Base-by-base conservation (phyloP, 2,113 vertebrate genomes). In the Eurypyga helias region DNA sequence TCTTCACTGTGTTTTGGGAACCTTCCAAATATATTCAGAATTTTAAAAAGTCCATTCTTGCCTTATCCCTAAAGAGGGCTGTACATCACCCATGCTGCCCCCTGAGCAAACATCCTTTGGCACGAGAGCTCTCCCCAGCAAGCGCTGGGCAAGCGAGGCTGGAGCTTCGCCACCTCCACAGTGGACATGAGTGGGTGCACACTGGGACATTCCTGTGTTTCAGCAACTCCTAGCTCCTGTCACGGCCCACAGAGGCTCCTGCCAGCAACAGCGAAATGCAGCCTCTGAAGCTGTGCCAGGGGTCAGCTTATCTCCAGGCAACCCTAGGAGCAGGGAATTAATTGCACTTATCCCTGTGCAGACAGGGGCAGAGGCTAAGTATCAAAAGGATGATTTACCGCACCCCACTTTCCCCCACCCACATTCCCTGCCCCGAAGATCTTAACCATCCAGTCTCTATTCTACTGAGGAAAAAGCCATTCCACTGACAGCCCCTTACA, bases 1-100 rank as follows among this genome's bases (percentile, higher is more conserved):
- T 0, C 0, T 18, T 62, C 6, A 13, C 19, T 48, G n/a, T 24
- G 10, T 70, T 73, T 17, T 33, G n/a, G 17, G 21, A 86, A 54
- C 10, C 10, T 83, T 86, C 52, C 38, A 79, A 51, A 70, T 10
- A 1, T 41, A 43, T 73, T 73, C 21, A 70, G 28, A 73, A 82
- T 33, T n/a, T n/a, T n/a, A n/a, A n/a, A 17, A n/a, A 48, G 45
- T 11, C 17, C 6, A n/a, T 65, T 95, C 29, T 62, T 91, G 55
- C 9, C 25, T 87, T 48, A 84, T 8, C 34, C 36, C 51, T 83
- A 16, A 58, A 65, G 60, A 86, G 26, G n/a, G 46, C 13, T 85
- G 31, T 73, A 62, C 46, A 58, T 58, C 19, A 36, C 3, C 34
- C 8, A 9, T 4, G 26, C 1, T 6, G 1, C 3, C 18, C 45